These are phyloP conservation scores for Drosophila triauraria DNA, from an alignment of 1,140 invertebrate species.

Conservation along the genomic window DNA sequence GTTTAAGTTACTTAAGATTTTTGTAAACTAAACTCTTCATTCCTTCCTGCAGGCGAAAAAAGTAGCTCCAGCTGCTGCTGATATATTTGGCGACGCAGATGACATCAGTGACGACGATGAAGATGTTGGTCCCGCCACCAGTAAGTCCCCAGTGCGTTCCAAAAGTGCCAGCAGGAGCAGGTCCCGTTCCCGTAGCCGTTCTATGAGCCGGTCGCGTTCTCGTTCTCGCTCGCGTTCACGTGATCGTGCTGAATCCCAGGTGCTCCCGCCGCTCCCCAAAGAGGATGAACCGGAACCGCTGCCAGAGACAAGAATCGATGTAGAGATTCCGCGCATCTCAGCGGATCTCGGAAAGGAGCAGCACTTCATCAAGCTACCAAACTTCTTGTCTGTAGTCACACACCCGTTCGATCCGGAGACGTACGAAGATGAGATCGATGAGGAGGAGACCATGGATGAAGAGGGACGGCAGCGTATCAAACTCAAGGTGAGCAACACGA, in stretches of 20 bases:
- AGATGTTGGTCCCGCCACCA: constrained; percentile 81
- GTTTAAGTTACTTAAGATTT: background rate
- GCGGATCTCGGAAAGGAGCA: constrained; percentile 96
- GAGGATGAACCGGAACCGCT: constrained; percentile 91
- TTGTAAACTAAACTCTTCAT: background rate
- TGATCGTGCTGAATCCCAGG: constrained; percentile 56
- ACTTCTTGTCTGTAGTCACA: constrained; percentile 96
- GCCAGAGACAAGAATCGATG: constrained; percentile 97
- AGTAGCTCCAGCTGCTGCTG: constrained; percentile 87
- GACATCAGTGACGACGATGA: constrained; percentile 94
- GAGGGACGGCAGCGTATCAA: constrained; percentile 97
- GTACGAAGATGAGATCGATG: constrained; percentile 99
- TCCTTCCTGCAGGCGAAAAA: constrained; percentile 48
- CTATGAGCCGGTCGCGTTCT: constrained; percentile 67
- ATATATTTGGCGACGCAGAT: constrained; percentile 96
- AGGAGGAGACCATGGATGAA: constrained; percentile 98
- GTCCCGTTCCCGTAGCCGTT: constrained; percentile 62
- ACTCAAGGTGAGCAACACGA: constrained; percentile 98
- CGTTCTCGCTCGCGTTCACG: constrained; percentile 59
- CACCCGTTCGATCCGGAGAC: constrained; percentile 97
- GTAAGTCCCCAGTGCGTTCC: constrained; percentile 58
- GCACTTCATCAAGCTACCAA: constrained; percentile 97
- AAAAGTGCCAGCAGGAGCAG: constrained; percentile 56
- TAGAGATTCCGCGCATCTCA: constrained; percentile 97
- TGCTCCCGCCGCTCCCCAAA: constrained; percentile 76